Percentiles rank a stretch among this genome's conserved stretches.
These are phyloP conservation scores for Hystrix brachyura DNA, from an alignment of 2,113 vertebrate species.

Conservation along the genomic window DNA sequence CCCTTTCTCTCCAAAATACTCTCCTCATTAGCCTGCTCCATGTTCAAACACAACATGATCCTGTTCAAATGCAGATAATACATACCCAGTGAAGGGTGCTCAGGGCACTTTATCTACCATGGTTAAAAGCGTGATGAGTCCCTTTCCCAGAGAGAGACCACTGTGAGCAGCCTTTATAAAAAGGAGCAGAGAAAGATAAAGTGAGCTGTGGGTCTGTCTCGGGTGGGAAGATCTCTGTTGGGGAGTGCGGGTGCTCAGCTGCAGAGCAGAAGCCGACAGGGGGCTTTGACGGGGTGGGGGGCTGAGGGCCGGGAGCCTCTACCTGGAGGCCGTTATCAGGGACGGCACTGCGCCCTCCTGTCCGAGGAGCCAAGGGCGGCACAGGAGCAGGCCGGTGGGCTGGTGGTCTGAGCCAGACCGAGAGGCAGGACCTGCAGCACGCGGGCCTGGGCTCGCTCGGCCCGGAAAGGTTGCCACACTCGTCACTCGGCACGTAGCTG, in stretches of 20 bases:
- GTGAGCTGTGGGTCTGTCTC: neutral
- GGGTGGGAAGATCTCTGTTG: neutral
- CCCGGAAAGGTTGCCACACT: neutral
- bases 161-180: neutral
- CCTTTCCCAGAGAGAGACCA: neutral
- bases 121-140: neutral
- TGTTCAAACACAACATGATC: neutral
- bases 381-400: neutral
- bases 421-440: neutral
- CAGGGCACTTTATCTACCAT: neutral
- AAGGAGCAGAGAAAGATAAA: neutral
- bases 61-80: neutral
- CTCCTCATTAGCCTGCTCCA: neutral
- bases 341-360: rapidly evolving
- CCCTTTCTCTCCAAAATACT: neutral
- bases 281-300: neutral
- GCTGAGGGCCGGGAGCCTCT: neutral
- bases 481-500: neutral
- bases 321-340: neutral
- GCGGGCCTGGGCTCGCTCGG: neutral
- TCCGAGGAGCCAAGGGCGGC: neutral
- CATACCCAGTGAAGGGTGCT: neutral
- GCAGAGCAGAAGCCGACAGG: neutral
- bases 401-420: too few relatives aligned
- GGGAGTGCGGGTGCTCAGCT: neutral